Conservation (phyloP, 1,140 invertebrate species). For the Drosophila baimaii region DNA sequence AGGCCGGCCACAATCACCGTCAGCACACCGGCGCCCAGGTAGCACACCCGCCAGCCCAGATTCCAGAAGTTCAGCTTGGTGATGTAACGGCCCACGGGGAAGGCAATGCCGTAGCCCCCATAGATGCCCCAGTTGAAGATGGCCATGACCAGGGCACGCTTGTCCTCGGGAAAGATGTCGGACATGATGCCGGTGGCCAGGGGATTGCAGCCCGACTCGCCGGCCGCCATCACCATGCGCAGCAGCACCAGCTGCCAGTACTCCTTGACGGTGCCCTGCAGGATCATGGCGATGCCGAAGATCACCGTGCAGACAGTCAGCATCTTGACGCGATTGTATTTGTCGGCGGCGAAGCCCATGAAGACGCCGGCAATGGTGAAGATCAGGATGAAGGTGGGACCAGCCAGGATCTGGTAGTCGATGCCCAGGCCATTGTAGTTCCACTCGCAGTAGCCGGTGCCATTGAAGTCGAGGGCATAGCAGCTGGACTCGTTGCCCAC, state of each 20-base stretch:
- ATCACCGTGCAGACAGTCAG: constrained; percentile 91
- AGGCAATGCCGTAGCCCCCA: constrained; percentile 96
- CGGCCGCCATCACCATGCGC: constrained; percentile 93
- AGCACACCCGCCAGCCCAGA: constrained; percentile 94
- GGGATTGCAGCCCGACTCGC: constrained; percentile 95
- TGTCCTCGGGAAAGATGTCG: constrained; percentile 92
- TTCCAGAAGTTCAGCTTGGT: constrained; percentile 91
- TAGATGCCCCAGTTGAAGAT: constrained; percentile 99
- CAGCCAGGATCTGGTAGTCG: constrained; percentile 96
- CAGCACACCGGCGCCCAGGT: constrained; percentile 92
- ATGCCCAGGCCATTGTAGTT: constrained; percentile 96
- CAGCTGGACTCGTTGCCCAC: constrained; percentile 86
- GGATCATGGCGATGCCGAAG: constrained; percentile 92
- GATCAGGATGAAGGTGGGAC: constrained; percentile 95
- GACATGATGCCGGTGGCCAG: constrained; percentile 93
- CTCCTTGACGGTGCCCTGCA: constrained; percentile 92
- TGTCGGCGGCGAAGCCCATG: constrained; percentile 93
- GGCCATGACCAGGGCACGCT: constrained; percentile 94
- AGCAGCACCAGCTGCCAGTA: constrained; percentile 96
- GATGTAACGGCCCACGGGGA: constrained; percentile 95
- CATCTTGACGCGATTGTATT: constrained; percentile 90
- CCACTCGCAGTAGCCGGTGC: constrained; percentile 93
- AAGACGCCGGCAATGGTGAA: constrained; percentile 94
- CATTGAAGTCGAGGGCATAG: constrained; percentile 87
- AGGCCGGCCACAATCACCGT: constrained; percentile 90